Evolutionary conservation across 2,797 vertebrate species (phyloP).

Genomic region (Gouania willdenowi): DNA sequence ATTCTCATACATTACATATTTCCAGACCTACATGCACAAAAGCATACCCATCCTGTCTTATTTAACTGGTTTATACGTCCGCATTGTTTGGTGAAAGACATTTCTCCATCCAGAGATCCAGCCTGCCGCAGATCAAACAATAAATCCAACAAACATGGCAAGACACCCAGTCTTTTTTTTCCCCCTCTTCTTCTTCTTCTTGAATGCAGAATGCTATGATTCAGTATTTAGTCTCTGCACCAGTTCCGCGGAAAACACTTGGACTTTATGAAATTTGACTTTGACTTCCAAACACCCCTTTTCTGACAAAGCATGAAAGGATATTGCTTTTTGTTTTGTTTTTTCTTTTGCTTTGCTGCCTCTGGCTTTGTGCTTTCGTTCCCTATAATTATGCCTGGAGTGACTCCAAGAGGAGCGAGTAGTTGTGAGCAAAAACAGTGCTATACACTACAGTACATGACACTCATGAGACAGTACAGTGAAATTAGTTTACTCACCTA

Average conservation of each 20-base stretch:
- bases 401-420: slow-evolving; percentile 68
- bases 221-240: slow-evolving; percentile 50
- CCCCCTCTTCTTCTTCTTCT: slow-evolving; percentile 19
- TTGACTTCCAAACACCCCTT: slow-evolving; percentile 44
- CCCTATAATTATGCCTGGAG: slow-evolving; percentile 74
- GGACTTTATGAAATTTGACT: slow-evolving; percentile 43
- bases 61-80: slow-evolving; percentile 30
- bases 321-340: slow-evolving; percentile 89
- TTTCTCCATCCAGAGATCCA: slow-evolving; percentile 39
- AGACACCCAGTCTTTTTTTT: slow-evolving; percentile 21
- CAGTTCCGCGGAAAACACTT: slow-evolving; percentile 46
- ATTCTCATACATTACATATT: no score
- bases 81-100: slow-evolving; percentile 47
- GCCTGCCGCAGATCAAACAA: slow-evolving; percentile 46
- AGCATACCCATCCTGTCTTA: no score
- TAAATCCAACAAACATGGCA: slow-evolving; percentile 52
- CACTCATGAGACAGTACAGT: slow-evolving; percentile 37
- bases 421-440: slow-evolving; percentile 22
- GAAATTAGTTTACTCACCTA: slow-evolving; percentile 44
- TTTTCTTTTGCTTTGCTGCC: slow-evolving; percentile 85
- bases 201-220: slow-evolving; percentile 41
- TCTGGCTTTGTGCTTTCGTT: slow-evolving; percentile 69
- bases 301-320: slow-evolving; percentile 76
- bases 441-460: slow-evolving; percentile 40
- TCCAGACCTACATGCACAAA: no score